A percentile compares a stretch with the other conserved stretches of the same genome.
These are phyloP conservation scores for Callyntrura guangdongensis DNA, from an alignment of 2,888 invertebrate species.

Conservation along the genomic window DNA sequence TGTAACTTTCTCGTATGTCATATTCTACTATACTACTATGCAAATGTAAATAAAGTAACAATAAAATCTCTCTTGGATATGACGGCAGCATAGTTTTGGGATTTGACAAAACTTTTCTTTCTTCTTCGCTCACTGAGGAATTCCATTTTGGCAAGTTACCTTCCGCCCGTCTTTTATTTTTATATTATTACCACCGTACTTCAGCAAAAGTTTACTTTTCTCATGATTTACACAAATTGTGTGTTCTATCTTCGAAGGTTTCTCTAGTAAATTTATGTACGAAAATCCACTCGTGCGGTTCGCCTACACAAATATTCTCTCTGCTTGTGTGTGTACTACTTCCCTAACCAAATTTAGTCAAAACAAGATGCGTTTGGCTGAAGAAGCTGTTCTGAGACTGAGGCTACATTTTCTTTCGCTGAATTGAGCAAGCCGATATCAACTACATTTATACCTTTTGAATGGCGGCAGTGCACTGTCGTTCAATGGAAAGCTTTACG, in stretches of 20 bases:
- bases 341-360: slow-evolving; percentile 21
- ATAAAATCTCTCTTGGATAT: slow-evolving; percentile 38
- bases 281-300: slow-evolving; percentile 17
- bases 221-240: slow-evolving; percentile 7
- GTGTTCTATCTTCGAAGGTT: slow-evolving; percentile 17
- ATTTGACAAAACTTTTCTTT: slow-evolving; percentile 21
- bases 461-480: neutral
- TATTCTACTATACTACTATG: neutral
- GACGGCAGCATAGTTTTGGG: slow-evolving; percentile 28
- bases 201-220: neutral
- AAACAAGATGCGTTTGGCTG: neutral
- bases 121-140: slow-evolving; percentile 1
- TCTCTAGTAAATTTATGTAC: slow-evolving; percentile 16
- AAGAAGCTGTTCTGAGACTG: neutral
- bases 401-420: neutral
- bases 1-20: slow-evolving; percentile 34
- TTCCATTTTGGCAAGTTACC: slow-evolving; percentile 5
- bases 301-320: neutral
- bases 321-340: neutral
- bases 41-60: slow-evolving; percentile 26
- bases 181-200: neutral
- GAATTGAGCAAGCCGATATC: neutral
- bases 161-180: slow-evolving; percentile 16
- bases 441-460: neutral
- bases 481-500: neutral